Evolutionary conservation across 2,797 vertebrate genomes (phyloP).

Genomic region (Ciconia nigra): DNA sequence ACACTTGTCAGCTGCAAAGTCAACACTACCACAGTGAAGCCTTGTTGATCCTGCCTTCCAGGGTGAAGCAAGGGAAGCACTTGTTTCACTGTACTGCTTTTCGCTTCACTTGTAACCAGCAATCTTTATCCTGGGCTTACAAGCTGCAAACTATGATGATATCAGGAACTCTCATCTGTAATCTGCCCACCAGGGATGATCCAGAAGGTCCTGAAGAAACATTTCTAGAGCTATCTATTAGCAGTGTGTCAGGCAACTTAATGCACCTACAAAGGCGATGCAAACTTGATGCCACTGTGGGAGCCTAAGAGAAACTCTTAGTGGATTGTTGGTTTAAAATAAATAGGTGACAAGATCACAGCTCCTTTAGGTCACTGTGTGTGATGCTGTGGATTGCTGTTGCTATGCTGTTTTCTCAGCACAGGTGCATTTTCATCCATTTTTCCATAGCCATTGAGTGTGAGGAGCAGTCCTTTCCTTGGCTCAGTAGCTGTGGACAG

Average conservation of each 20-base stretch:
- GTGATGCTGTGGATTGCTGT: background rate
- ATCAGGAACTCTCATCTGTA: background rate
- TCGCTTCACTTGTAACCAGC: background rate
- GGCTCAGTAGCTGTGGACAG: background rate
- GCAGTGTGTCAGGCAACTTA: background rate
- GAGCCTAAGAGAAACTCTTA: background rate
- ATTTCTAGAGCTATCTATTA: background rate
- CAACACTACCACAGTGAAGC: background rate
- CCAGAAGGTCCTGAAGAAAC: background rate
- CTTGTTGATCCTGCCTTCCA: constrained; percentile 20
- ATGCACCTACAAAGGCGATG: background rate
- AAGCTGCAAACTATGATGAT: background rate
- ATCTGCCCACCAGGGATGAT: background rate
- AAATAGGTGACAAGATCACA: background rate
- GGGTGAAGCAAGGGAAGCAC: background rate
- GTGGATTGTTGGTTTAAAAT: background rate
- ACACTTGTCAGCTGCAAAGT: constrained; percentile 8
- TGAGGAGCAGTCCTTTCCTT: background rate
- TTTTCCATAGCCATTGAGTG: background rate
- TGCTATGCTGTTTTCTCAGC: background rate
- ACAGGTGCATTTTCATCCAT: background rate
- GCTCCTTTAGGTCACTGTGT: background rate
- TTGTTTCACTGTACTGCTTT: background rate
- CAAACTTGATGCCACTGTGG: background rate
- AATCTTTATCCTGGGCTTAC: background rate